A percentile compares a stretch with the other conserved stretches of the same genome.
These are phyloP conservation scores for Sphinx pinastri DNA, from an alignment of 2,888 invertebrate genomes.

Conservation along the genomic window DNA sequence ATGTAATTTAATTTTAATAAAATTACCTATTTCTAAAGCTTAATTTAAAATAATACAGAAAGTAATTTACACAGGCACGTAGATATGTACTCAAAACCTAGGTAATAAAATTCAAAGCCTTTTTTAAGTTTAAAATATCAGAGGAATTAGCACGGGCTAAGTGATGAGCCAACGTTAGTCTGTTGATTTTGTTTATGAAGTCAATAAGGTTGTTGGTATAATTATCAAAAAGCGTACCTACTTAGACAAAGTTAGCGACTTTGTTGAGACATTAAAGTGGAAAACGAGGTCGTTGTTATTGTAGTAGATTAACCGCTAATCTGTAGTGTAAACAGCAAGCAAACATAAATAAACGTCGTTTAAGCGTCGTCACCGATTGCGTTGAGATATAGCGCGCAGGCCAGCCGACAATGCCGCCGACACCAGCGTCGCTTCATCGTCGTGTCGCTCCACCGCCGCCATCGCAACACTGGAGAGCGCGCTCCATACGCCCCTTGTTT, in stretches of 20 bases:
- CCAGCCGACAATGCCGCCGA: constrained; percentile 36
- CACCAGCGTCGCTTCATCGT: not conserved
- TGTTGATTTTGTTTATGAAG: not conserved
- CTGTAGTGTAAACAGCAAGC: constrained; percentile 40
- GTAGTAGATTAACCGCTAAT: constrained; percentile 43
- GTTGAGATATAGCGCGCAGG: constrained; percentile 46
- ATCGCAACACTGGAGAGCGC: constrained; percentile 55
- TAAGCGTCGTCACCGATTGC: constrained; percentile 45
- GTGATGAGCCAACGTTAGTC: not conserved
- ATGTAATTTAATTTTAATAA: too few relatives aligned
- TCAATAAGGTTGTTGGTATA: not conserved
- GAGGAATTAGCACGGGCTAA: not conserved
- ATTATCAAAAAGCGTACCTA: not conserved
- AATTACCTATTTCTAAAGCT: too few relatives aligned
- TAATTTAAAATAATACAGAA: too few relatives aligned
- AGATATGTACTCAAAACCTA: too few relatives aligned
- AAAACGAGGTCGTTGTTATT: constrained; percentile 25
- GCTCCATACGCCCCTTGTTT: constrained; percentile 72
- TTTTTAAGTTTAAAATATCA: not conserved
- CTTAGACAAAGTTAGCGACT: not conserved
- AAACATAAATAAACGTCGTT: constrained; percentile 51
- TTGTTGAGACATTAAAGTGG: constrained; percentile 18
- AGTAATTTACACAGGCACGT: too few relatives aligned
- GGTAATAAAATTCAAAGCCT: too few relatives aligned
- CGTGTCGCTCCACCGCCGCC: not conserved